Evolutionary conservation across 2,797 vertebrate species (phyloP).

Genomic region (Squalus acanthias): DNA sequence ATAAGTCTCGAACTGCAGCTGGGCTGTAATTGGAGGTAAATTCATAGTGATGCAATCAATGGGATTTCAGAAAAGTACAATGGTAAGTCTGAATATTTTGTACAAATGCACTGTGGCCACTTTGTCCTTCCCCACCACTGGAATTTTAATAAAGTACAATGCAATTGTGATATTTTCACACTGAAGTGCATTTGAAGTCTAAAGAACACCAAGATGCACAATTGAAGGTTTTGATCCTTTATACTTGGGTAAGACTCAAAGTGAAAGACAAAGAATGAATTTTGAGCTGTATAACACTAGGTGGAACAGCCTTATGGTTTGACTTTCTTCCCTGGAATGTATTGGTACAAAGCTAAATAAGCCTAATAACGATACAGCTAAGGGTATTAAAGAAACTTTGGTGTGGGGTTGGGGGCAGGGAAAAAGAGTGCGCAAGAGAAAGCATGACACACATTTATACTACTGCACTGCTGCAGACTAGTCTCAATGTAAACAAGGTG

Average conservation of each 20-base stretch:
- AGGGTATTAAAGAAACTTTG: neutral
- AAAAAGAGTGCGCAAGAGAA: too few relatives aligned
- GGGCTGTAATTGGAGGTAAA: too few relatives aligned
- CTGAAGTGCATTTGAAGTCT: neutral
- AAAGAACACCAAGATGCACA: neutral
- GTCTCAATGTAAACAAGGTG: too few relatives aligned
- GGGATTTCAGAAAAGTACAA: too few relatives aligned
- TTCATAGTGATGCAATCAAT: too few relatives aligned
- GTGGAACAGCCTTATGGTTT: neutral
- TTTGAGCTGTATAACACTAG: neutral
- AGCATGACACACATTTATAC: too few relatives aligned
- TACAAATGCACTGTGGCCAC: neutral
- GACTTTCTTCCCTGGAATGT: neutral
- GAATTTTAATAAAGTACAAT: neutral
- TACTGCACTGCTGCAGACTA: too few relatives aligned
- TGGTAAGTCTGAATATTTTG: too few relatives aligned
- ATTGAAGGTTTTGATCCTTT: neutral
- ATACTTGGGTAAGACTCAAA: neutral
- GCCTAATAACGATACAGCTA: neutral
- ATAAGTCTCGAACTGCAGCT: too few relatives aligned
- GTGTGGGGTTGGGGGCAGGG: too few relatives aligned
- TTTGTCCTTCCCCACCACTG: neutral
- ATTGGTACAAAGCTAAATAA: neutral
- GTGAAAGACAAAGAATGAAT: neutral
- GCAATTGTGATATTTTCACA: neutral